phyloP scores from a whole-genome alignment of 2,888 invertebrate species.

The Andrena bucephala region DNA sequence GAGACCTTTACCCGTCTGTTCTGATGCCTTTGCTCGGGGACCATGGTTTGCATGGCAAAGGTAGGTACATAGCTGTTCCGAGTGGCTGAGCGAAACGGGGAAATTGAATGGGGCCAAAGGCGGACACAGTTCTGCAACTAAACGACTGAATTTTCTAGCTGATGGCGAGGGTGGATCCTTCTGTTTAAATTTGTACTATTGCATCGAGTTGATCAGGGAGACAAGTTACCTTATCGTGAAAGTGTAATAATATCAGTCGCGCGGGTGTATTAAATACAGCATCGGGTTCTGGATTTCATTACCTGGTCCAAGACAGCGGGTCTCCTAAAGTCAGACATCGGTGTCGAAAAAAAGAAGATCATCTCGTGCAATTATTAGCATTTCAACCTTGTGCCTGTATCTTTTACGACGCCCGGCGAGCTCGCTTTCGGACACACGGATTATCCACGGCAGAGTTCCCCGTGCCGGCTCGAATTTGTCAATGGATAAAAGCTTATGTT shows the following conservation, averaged over 20 bases:
- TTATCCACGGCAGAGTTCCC: constrained; percentile 66
- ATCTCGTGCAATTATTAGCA: constrained; percentile 5
- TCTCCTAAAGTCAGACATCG: background rate
- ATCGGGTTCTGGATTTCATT: background rate
- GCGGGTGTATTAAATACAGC: too few relatives aligned
- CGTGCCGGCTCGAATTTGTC: constrained; percentile 68
- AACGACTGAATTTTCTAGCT: constrained; percentile 4
- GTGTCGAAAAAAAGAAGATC: background rate
- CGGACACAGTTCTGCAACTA: constrained; percentile 21
- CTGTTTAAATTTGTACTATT: too few relatives aligned
- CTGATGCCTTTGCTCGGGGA: constrained; percentile 25
- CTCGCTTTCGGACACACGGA: constrained; percentile 37
- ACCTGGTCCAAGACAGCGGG: background rate
- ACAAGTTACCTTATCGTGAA: too few relatives aligned
- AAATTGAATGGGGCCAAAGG: constrained; percentile 20
- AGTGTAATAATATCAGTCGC: too few relatives aligned
- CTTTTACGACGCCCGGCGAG: background rate
- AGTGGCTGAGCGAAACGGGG: constrained; percentile 25
- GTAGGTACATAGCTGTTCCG: background rate
- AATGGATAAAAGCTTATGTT: constrained; percentile 76
- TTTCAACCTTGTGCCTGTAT: background rate
- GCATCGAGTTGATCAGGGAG: too few relatives aligned
- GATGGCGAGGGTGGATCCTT: background rate
- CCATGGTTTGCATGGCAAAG: background rate
- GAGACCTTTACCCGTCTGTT: background rate